A percentile compares a stretch with the other conserved stretches of the same genome.
These are phyloP conservation scores for Dascyllus trimaculatus DNA, from an alignment of 2,113 vertebrate species.

Conservation along the genomic window DNA sequence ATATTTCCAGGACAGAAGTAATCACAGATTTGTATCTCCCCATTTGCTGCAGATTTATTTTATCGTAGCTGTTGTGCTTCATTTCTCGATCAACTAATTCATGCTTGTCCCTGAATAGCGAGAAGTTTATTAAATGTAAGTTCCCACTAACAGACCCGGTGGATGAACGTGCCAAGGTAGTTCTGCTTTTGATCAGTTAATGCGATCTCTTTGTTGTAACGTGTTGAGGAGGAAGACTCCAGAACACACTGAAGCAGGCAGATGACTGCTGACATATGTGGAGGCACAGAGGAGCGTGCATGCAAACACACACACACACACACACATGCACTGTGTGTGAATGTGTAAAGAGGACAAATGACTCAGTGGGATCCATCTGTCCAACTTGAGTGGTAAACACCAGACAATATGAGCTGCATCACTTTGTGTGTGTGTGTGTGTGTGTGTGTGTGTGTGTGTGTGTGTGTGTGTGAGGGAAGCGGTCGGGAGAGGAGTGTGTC, in stretches of 20 bases:
- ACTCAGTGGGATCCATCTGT: conserved; percentile 61
- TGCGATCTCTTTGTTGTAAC: too few species aligned
- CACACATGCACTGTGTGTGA: neutral
- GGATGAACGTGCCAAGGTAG: too few species aligned
- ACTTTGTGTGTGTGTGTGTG: too few species aligned
- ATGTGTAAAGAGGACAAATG: conserved; percentile 41
- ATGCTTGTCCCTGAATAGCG: neutral
- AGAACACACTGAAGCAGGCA: conserved; percentile 1
- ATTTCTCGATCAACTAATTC: neutral
- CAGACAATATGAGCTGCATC: conserved; percentile 29
- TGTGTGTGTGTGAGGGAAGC: neutral
- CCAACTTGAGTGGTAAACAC: conserved; percentile 45
- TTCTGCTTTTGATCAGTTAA: too few species aligned
- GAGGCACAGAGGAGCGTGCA: neutral
- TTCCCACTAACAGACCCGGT: neutral
- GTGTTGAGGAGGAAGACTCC: neutral
- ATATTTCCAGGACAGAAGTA: neutral
- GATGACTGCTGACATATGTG: conserved; percentile 28
- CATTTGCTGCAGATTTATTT: neutral
- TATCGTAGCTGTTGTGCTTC: neutral
- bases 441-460: neutral
- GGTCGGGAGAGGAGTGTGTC: neutral
- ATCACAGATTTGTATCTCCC: neutral
- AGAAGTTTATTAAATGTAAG: neutral
- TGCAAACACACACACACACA: neutral